Percentiles rank a stretch among this genome's conserved stretches.
Conservation (phyloP, 2,113 vertebrate species). For the Larimichthys polyactis region DNA sequence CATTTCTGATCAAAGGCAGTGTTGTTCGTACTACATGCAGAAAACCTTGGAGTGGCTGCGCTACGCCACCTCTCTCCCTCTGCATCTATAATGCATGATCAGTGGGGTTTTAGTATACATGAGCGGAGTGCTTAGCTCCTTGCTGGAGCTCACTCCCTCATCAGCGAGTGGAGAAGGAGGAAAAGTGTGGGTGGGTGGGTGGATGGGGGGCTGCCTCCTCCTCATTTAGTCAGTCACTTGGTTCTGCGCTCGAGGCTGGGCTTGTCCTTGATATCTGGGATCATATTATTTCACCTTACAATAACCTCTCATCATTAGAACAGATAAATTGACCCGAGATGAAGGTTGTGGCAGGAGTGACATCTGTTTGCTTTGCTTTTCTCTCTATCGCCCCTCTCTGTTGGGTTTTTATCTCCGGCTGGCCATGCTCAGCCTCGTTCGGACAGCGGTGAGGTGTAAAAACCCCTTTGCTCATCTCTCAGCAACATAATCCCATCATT, state of each 20-base stretch:
- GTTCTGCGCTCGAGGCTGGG: conserved; percentile 41
- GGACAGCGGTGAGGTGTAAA: conserved; percentile 60
- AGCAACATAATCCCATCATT: conserved; percentile 76
- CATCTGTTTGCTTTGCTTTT: conserved; percentile 13
- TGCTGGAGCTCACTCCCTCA: conserved; percentile 34
- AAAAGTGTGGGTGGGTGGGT: conserved; percentile 32
- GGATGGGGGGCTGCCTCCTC: conserved; percentile 18
- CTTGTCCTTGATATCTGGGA: conserved; percentile 61
- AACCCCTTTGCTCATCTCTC: conserved; percentile 66
- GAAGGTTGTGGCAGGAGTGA: conserved; percentile 45
- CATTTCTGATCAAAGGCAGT: conserved; percentile 72
- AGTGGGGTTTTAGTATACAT: conserved; percentile 63
- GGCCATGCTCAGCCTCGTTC: conserved; percentile 42
- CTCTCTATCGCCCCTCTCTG: not conserved
- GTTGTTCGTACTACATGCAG: conserved; percentile 68
- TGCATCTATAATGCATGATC: conserved; percentile 80
- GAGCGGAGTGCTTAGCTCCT: conserved; percentile 68
- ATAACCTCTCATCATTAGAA: conserved; percentile 60
- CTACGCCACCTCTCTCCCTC: conserved; percentile 57
- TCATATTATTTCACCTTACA: conserved; percentile 47
- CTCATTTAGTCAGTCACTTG: conserved; percentile 48
- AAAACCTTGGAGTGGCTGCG: conserved; percentile 56
- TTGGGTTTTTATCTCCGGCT: not conserved
- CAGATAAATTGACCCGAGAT: conserved; percentile 36
- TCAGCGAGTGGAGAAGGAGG: conserved; percentile 20